phyloP scores from a whole-genome alignment of 1,140 invertebrate genomes.

The Eciton burchellii region DNA sequence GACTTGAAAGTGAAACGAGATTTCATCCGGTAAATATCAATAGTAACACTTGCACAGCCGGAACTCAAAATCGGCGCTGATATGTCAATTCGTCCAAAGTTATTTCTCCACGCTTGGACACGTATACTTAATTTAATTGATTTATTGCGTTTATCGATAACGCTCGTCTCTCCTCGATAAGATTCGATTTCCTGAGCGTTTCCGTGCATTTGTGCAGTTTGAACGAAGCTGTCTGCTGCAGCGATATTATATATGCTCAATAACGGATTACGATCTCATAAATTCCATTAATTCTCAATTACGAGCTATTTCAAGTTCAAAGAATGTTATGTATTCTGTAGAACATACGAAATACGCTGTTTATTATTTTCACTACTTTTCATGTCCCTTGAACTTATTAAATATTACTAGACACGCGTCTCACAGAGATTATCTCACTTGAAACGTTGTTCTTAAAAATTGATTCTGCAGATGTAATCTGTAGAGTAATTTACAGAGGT shows the following conservation, averaged over 20 bases:
- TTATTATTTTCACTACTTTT: background rate
- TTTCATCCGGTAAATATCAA: slow-evolving; percentile 17
- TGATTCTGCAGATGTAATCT: no score
- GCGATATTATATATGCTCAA: background rate
- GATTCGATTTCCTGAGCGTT: slow-evolving; percentile 15
- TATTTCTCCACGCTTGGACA: slow-evolving; percentile 37
- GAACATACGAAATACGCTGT: background rate
- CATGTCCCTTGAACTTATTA: background rate
- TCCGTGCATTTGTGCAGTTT: slow-evolving; percentile 22
- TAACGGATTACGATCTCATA: background rate
- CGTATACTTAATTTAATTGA: slow-evolving; percentile 57
- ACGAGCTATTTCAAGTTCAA: background rate
- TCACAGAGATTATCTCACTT: background rate
- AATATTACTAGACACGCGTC: background rate
- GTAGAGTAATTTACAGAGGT: no score
- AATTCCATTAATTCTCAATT: slow-evolving; percentile 10
- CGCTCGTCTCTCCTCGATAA: slow-evolving; percentile 6
- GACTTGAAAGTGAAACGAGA: slow-evolving; percentile 35
- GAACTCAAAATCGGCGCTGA: slow-evolving; percentile 9
- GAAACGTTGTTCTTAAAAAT: background rate
- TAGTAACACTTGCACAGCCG: no score
- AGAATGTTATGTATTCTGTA: background rate
- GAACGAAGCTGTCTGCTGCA: slow-evolving; percentile 6
- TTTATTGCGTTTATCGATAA: slow-evolving; percentile 51
- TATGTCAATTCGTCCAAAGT: slow-evolving; percentile 50